Conservation (phyloP, 2,888 invertebrate genomes). For the Smittia aterrima region DNA sequence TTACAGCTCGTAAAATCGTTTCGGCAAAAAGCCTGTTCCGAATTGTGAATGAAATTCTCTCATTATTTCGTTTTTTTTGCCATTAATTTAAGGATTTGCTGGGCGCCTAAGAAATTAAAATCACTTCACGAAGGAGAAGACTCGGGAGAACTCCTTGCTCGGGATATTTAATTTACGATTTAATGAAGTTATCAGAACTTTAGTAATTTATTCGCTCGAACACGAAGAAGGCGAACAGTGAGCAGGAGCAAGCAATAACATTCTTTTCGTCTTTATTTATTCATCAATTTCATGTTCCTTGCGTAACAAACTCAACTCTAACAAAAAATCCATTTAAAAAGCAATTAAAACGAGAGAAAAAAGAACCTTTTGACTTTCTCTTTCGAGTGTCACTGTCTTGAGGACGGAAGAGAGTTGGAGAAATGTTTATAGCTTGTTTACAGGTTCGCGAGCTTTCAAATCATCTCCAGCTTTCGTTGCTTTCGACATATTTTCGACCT, state of each 20-base stretch:
- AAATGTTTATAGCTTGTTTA: not conserved
- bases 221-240: not conserved
- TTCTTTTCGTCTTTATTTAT: not conserved
- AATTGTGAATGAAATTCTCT: no score
- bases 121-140: no score
- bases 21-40: no score
- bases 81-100: no score
- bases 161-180: conserved; percentile 7
- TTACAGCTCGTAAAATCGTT: no score
- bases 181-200: not conserved
- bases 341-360: not conserved
- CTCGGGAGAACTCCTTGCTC: no score
- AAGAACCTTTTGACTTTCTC: not conserved
- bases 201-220: not conserved
- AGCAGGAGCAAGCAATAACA: not conserved
- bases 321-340: not conserved
- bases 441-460: not conserved
- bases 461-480: not conserved
- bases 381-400: not conserved
- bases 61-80: no score
- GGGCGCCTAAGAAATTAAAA: no score
- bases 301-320: not conserved
- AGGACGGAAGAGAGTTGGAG: not conserved
- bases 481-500: not conserved
- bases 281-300: not conserved